A percentile compares a stretch with the other conserved stretches of the same genome.
phyloP scores from a whole-genome alignment of 2,888 invertebrate species.

The Agrotis exclamationis region DNA sequence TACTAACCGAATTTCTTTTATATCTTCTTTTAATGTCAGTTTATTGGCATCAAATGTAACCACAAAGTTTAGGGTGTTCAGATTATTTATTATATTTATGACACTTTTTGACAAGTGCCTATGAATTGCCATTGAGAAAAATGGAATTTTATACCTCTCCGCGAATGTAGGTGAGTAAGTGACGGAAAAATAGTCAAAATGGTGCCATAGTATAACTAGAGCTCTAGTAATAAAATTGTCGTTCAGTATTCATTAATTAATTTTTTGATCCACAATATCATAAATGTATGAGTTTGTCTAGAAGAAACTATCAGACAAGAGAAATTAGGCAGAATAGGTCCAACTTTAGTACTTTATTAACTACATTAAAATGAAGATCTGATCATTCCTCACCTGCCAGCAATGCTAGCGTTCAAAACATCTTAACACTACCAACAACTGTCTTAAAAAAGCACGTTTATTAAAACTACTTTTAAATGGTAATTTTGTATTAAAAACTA shows the following conservation, averaged over 20 bases:
- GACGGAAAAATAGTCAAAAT: background rate
- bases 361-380: too few relatives aligned
- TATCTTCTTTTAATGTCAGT: background rate
- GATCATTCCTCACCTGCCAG: too few relatives aligned
- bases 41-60: background rate
- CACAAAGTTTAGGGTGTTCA: background rate
- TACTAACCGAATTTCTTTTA: background rate
- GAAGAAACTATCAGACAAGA: too few relatives aligned
- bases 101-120: background rate
- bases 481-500: too few relatives aligned
- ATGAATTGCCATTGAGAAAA: background rate
- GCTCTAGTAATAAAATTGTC: background rate
- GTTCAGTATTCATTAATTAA: background rate
- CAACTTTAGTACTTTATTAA: too few relatives aligned
- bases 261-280: too few relatives aligned
- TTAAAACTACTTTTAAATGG: background rate
- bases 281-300: too few relatives aligned
- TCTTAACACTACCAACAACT: background rate
- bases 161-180: background rate
- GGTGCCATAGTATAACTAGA: background rate
- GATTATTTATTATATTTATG: conserved; percentile 8
- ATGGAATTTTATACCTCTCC: background rate
- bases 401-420: background rate
- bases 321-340: too few relatives aligned
- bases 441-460: background rate